Evolutionary conservation across 2,113 vertebrate species (phyloP).

Genomic region (Ceratotherium simum): DNA sequence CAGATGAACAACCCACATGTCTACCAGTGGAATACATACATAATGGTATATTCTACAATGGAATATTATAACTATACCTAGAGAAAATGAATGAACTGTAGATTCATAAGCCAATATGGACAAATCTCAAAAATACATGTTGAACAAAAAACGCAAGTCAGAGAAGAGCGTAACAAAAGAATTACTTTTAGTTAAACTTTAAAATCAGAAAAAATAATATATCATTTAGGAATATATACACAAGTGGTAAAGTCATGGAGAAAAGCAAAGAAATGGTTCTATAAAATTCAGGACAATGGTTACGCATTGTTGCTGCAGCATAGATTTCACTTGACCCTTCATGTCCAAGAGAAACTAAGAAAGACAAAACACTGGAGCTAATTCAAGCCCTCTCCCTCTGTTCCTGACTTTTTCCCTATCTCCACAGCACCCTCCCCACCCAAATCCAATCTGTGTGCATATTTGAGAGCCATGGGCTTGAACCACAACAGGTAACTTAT

Average conservation of each 20-base stretch:
- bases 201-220: neutral
- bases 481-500: neutral
- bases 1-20: neutral
- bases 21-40: neutral
- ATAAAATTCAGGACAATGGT: neutral
- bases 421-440: neutral
- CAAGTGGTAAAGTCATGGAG: neutral
- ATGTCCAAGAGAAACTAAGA: neutral
- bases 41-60: neutral
- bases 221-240: neutral
- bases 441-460: neutral
- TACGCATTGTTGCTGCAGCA: neutral
- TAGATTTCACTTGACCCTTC: neutral
- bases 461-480: neutral
- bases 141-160: neutral
- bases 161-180: neutral
- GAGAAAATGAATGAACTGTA: neutral
- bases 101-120: neutral
- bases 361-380: neutral
- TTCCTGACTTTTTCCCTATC: neutral
- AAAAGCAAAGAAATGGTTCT: neutral
- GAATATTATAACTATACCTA: neutral
- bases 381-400: neutral
- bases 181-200: neutral
- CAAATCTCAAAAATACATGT: neutral